Evolutionary conservation across 2,888 invertebrate genomes (phyloP).

Genomic region (Calephelis perditalis): DNA sequence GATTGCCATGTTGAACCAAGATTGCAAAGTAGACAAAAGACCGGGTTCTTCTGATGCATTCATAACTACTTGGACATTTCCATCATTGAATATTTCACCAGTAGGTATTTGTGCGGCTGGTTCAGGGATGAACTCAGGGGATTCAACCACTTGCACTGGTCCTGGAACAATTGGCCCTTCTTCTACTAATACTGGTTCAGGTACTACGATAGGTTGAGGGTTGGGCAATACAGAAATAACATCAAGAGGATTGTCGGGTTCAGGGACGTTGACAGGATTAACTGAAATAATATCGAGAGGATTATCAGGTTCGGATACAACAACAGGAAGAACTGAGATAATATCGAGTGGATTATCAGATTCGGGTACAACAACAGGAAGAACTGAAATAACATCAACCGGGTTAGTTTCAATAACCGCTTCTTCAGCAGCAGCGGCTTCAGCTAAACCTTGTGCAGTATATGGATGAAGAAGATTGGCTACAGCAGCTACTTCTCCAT

Average conservation of each 20-base stretch:
- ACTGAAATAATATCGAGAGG: conserved; percentile 24
- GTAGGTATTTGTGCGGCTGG: conserved; percentile 33
- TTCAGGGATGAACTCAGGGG: conserved; percentile 15
- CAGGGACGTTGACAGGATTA: conserved; percentile 24
- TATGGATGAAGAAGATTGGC: conserved; percentile 46
- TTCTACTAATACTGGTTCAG: conserved; percentile 17
- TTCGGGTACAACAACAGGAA: conserved; percentile 15
- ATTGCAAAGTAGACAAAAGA: conserved; percentile 45
- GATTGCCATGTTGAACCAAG: conserved; percentile 54
- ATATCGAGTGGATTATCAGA: conserved; percentile 20
- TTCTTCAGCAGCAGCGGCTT: conserved; percentile 37
- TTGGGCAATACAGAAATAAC: conserved; percentile 23
- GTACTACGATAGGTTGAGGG: conserved; percentile 22
- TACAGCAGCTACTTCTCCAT: conserved; percentile 39
- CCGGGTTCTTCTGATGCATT: conserved; percentile 45
- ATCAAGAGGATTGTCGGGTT: conserved; percentile 17
- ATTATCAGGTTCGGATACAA: conserved; percentile 17
- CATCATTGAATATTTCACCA: conserved; percentile 54
- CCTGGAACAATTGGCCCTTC: conserved; percentile 15
- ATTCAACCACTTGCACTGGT: conserved; percentile 18
- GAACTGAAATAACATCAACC: conserved; percentile 15
- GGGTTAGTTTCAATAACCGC: conserved; percentile 22
- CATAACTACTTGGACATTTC: conserved; percentile 46
- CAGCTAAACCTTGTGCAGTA: conserved; percentile 48
- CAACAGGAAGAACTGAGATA: conserved; percentile 19